These are phyloP conservation scores for Butorides virescens DNA, from an alignment of 2,113 vertebrate genomes.

Conservation along the genomic window DNA sequence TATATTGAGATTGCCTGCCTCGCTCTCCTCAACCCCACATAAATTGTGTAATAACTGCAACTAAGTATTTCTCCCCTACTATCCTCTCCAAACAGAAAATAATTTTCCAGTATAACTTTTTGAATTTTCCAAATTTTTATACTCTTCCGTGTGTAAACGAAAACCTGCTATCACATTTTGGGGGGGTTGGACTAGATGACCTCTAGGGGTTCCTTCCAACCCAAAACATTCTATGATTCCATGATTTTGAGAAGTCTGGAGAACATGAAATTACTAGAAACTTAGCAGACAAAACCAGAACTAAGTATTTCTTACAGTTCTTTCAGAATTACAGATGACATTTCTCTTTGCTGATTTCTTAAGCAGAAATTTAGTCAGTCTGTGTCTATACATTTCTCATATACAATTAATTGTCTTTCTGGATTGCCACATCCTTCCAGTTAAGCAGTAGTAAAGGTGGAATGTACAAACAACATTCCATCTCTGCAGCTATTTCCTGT, in stretches of 20 bases:
- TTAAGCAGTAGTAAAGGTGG: neutral
- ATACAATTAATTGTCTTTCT: neutral
- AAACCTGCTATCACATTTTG: neutral
- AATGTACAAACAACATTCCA: constrained; percentile 15
- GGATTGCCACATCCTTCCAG: neutral
- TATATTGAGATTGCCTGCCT: neutral
- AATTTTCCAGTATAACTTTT: neutral
- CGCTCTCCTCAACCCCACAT: neutral
- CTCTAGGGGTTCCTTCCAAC: too few species aligned
- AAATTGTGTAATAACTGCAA: neutral
- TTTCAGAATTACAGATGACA: neutral
- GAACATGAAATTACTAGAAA: neutral
- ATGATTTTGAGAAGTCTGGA: neutral
- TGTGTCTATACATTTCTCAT: neutral
- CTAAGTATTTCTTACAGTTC: neutral
- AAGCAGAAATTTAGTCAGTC: neutral
- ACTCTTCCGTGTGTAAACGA: neutral
- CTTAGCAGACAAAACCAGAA: neutral
- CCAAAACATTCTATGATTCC: too few species aligned
- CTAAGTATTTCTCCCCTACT: neutral
- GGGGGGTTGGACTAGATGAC: too few species aligned
- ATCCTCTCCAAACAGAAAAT: neutral
- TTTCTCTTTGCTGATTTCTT: neutral
- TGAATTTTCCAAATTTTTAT: neutral
- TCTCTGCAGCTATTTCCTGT: neutral